Percentiles rank a stretch among this genome's conserved stretches.
Evolutionary conservation across 1,140 invertebrate genomes (phyloP).

Genomic region (Drosophila santomea): DNA sequence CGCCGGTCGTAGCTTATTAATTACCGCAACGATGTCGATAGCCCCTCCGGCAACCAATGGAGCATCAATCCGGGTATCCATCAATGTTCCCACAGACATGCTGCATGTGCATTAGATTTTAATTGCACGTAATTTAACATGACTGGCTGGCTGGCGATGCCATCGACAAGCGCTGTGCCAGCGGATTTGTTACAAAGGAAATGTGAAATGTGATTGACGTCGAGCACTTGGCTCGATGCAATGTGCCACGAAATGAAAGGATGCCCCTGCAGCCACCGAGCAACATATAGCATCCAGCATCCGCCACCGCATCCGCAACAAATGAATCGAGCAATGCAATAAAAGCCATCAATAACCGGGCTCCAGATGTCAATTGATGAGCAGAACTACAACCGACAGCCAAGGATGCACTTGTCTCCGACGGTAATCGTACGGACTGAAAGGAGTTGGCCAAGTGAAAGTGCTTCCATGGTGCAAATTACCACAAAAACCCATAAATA

Average conservation of each 20-base stretch:
- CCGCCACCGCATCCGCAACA: conserved; percentile 22
- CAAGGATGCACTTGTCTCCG: conserved; percentile 29
- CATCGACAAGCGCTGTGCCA: conserved; percentile 49
- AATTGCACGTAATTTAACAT: conserved; percentile 78
- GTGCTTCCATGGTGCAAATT: not conserved
- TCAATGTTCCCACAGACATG: conserved; percentile 19
- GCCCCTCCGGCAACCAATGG: conserved; percentile 34
- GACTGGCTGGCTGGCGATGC: conserved; percentile 48
- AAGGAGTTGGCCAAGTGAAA: conserved; percentile 28
- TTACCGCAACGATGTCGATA: conserved; percentile 46
- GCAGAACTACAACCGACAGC: conserved; percentile 27
- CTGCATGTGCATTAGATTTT: conserved; percentile 67
- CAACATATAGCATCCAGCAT: not conserved
- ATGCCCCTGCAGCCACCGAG: conserved; percentile 22
- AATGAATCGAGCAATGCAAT: conserved; percentile 48
- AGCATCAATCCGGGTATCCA: conserved; percentile 48
- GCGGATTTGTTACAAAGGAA: conserved; percentile 75
- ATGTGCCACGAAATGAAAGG: conserved; percentile 72
- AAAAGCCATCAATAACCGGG: conserved; percentile 69
- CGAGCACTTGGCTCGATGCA: conserved; percentile 53
- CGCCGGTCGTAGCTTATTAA: conserved; percentile 49
- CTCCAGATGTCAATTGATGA: conserved; percentile 46
- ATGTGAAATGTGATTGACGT: conserved; percentile 66
- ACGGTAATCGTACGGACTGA: conserved; percentile 40
- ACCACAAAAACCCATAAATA: conserved; percentile 25